A percentile compares a stretch with the other conserved stretches of the same genome.
Evolutionary conservation across 2,888 invertebrate genomes (phyloP).

Genomic region (Tetheella fluctuosa): DNA sequence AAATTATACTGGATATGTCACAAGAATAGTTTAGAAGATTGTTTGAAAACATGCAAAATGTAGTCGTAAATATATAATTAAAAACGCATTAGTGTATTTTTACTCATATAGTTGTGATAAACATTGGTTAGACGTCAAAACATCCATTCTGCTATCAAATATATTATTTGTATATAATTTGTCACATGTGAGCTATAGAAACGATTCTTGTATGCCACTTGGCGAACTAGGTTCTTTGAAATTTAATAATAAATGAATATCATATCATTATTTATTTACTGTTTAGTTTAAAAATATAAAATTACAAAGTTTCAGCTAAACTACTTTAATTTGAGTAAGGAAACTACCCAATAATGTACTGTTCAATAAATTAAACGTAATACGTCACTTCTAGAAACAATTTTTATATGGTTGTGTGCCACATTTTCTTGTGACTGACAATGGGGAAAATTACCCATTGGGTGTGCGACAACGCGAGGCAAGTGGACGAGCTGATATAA

Average conservation of each 20-base stretch:
- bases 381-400: constrained; percentile 31
- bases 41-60: constrained; percentile 8
- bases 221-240: constrained; percentile 39
- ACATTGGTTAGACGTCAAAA: constrained; percentile 52
- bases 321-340: too few relatives aligned
- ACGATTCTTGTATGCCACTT: constrained; percentile 39
- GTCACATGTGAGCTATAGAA: constrained; percentile 44
- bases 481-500: constrained; percentile 49
- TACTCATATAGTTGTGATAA: constrained; percentile 45
- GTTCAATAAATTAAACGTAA: neutral
- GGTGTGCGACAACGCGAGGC: constrained; percentile 62
- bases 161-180: constrained; percentile 49
- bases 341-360: too few relatives aligned
- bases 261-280: neutral
- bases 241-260: constrained; percentile 18
- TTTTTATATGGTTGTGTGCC: constrained; percentile 34
- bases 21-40: constrained; percentile 9
- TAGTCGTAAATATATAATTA: constrained; percentile 14
- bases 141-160: constrained; percentile 43
- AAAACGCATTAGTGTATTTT: constrained; percentile 22
- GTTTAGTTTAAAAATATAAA: neutral
- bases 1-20: constrained; percentile 42
- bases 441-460: constrained; percentile 80
- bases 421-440: constrained; percentile 78
- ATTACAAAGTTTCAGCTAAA: neutral